A percentile compares a stretch with the other conserved stretches of the same genome.
These are phyloP conservation scores for Rhizoglyphus robini DNA, from an alignment of 1,140 invertebrate species.

Conservation along the genomic window DNA sequence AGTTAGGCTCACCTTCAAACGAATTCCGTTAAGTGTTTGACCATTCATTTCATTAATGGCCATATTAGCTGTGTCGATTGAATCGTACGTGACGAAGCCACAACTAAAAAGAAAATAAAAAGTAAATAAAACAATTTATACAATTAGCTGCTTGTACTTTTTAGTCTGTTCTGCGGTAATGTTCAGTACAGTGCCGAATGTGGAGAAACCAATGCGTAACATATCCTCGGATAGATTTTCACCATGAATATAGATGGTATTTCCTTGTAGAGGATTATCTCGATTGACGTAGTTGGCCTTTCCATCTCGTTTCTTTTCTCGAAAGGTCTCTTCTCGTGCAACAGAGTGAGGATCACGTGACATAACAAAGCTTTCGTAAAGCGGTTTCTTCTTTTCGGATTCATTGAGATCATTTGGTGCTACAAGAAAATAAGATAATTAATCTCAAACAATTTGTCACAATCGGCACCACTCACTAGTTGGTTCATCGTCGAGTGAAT, in stretches of 20 bases:
- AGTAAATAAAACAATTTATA: conserved; percentile 16
- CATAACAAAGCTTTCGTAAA: conserved; percentile 78
- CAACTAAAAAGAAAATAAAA: conserved; percentile 45
- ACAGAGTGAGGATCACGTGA: conserved; percentile 49
- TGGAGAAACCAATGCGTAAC: conserved; percentile 58
- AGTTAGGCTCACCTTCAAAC: conserved; percentile 63
- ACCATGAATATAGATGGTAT: conserved; percentile 70
- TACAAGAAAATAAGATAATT: no score
- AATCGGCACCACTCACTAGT: conserved; percentile 22
- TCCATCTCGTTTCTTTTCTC: conserved; percentile 37
- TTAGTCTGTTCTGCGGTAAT: conserved; percentile 79
- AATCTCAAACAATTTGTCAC: not conserved
- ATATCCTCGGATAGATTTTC: conserved; percentile 67
- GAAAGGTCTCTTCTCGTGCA: conserved; percentile 34
- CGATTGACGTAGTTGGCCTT: conserved; percentile 28
- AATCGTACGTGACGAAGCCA: conserved; percentile 85
- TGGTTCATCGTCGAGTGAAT: conserved; percentile 47
- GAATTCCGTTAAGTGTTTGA: conserved; percentile 58
- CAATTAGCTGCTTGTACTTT: conserved; percentile 44
- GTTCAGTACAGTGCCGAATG: conserved; percentile 65
- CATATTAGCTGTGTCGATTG: conserved; percentile 63
- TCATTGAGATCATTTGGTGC: not conserved
- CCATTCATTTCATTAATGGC: conserved; percentile 77
- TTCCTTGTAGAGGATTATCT: conserved; percentile 57
- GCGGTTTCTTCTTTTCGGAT: conserved; percentile 31